phyloP scores from a whole-genome alignment of 2,888 invertebrate species.

The Drosophila yooni region DNA sequence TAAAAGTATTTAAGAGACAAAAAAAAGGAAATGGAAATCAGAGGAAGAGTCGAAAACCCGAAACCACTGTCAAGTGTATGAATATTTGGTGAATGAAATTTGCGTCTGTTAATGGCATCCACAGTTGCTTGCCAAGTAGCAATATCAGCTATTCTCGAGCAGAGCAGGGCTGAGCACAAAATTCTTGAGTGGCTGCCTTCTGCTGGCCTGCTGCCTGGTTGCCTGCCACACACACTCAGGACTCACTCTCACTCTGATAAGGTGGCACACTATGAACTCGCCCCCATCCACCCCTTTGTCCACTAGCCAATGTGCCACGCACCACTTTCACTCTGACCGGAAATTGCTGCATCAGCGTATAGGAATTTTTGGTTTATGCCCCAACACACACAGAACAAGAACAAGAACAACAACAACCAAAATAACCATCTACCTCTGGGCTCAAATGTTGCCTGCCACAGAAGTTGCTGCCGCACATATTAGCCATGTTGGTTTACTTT shows the following conservation, averaged over 20 bases:
- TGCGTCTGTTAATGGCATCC: conserved; percentile 65
- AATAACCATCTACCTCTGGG: conserved; percentile 6
- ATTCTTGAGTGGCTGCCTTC: conserved; percentile 51
- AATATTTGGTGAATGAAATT: conserved; percentile 75
- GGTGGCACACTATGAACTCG: conserved; percentile 8
- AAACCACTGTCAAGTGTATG: conserved; percentile 60
- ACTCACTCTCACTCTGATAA: neutral
- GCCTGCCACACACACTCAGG: no score
- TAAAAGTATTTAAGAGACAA: conserved; percentile 12
- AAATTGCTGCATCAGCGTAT: conserved; percentile 81
- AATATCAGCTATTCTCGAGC: conserved; percentile 55
- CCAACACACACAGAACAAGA: conserved; percentile 32
- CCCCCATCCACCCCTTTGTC: neutral
- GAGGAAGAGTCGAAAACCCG: conserved; percentile 7
- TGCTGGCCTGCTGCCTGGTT: neutral
- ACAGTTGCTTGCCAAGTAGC: conserved; percentile 51
- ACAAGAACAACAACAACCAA: neutral
- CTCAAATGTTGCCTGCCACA: conserved; percentile 14
- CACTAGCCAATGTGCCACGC: conserved; percentile 61
- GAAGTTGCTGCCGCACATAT: conserved; percentile 64
- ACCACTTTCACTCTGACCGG: conserved; percentile 76
- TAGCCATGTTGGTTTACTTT: conserved; percentile 79
- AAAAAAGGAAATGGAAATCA: conserved; percentile 2
- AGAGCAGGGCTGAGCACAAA: conserved; percentile 29
- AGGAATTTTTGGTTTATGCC: conserved; percentile 79